Evolutionary conservation across 2,888 invertebrate species (phyloP), one percentile per base, ranked within the genome.

Genomic region (Ochropacha duplaris): DNA sequence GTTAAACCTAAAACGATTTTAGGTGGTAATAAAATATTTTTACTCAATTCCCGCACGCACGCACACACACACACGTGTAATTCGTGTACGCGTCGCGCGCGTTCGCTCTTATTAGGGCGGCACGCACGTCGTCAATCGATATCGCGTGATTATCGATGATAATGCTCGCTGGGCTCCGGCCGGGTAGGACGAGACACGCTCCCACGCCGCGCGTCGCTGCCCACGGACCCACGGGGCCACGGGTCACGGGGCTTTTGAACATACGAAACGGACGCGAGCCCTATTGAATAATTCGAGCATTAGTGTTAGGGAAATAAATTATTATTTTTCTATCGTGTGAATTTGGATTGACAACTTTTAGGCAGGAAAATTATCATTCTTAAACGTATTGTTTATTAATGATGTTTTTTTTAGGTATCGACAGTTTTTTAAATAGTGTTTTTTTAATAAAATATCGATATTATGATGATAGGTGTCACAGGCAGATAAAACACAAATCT

Each of bases 71-170:
- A 54, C 55, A 44, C 54, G 60, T 59, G 59, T 64, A 65, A 67
- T 73, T 71, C 19, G 12, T 31, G 31, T 31, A 12, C 31, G 44
- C 44, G 44, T 68, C 62, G 49, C 69, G 71, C 68, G 63, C 68
- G 16, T 52, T 50, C 28, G 19, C 60, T 59, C 67, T 76, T 82
- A 86, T 87, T 86, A 85, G 86, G 79, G 84, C 77, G 74, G 84
- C 84, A 84, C 85, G 84, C 86, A 82, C 81, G 76, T 69, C 74
- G 72, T 67, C 78, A 81, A 86, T 90, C 88, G 86, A 89, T 90
- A 90, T 88, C 81, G 86, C 87, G 88, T 89, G 89, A 88, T 90
- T 87, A 90, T 89, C 86, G 88, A 81, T 76, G 76, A 88, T 89
- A 87, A 88, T 86, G 83, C 81, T 72, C 57, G 52, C 60, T 31